phyloP scores from a whole-genome alignment of 2,113 vertebrate species.

The Erpornis zantholeuca region DNA sequence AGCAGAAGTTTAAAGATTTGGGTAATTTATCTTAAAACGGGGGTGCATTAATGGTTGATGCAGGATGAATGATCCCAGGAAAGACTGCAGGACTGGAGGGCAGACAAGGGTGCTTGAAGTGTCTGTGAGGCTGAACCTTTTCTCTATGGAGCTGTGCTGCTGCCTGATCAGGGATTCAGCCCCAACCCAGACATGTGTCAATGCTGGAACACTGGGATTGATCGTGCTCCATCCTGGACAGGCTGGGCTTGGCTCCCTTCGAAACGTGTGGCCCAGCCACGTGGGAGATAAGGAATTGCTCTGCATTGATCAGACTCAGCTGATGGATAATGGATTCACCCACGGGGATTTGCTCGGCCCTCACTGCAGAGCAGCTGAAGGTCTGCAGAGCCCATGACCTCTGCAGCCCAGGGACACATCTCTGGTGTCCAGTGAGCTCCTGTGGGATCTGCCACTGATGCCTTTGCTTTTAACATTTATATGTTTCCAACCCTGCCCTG shows the following conservation, averaged over 20 bases:
- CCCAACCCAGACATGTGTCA: not conserved
- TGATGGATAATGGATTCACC: not conserved
- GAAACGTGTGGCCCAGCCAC: fast-evolving
- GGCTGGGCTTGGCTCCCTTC: not conserved
- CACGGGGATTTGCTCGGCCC: not conserved
- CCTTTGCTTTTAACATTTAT: no score
- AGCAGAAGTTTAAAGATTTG: not conserved
- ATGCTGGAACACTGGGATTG: not conserved
- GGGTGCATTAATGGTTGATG: not conserved
- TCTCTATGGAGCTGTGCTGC: not conserved
- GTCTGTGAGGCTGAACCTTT: not conserved
- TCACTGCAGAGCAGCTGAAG: not conserved
- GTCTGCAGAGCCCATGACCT: not conserved
- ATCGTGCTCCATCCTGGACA: not conserved
- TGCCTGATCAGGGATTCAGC: not conserved
- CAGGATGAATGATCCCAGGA: not conserved
- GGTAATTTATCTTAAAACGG: not conserved
- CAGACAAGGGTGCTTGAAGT: not conserved
- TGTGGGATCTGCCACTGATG: fast-evolving
- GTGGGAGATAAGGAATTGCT: not conserved
- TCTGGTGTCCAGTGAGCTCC: not conserved
- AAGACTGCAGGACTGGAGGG: not conserved
- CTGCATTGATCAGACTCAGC: not conserved
- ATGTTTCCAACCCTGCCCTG: no score
- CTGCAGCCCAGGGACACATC: not conserved